Base-by-base conservation (phyloP, 2,797 vertebrate genomes). In the Pempheris klunzingeri region DNA sequence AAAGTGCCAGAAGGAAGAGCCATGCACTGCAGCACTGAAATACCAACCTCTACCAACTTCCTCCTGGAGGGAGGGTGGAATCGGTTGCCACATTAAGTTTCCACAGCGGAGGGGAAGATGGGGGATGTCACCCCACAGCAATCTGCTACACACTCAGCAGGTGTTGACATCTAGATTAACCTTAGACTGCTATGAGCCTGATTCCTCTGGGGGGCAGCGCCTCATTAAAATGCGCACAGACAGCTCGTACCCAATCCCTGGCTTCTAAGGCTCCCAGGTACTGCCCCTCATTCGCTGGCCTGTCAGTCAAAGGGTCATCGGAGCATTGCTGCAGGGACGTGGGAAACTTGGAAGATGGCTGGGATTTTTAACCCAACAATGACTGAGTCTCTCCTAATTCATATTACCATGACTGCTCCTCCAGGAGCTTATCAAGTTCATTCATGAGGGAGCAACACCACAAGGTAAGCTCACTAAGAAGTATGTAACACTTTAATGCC, bases 111-210 rank as follows among this genome's bases (percentile, higher is more conserved):
- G 55, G 54, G 68, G 68, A 79, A 87, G 70, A 90, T 75, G 57
- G 68, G 75, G 64, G 71, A 92, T 92, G 93, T 94, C 94, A 92
- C 93, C 94, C 94, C 8, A 79, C 93, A 94, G 96, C 96, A 93
- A 96, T 95, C 94, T 94, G 86, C 93, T 80, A 87, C 84, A 91
- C 94, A 94, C 93, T 96, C 96, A 96, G 95, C 92, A 94, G 92
- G 92, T 92, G 94, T 89, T 96, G 96, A 96, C 96, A 95, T 96
- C 95, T 95, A 96, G 96, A 97, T 97, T 97, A 97, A 98, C 96
- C 96, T 96, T 93, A 93, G 92, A 86, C 79, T 85, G 94, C 92
- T 87, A 92, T 61, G 78, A 82, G 85, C 80, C 72, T 85, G 87
- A 94, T 93, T 93, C 93, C 93, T 90, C 91, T 91, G 93, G 88